These are phyloP conservation scores for Acleris sparsana DNA, from an alignment of 2,888 invertebrate genomes.

Conservation along the genomic window DNA sequence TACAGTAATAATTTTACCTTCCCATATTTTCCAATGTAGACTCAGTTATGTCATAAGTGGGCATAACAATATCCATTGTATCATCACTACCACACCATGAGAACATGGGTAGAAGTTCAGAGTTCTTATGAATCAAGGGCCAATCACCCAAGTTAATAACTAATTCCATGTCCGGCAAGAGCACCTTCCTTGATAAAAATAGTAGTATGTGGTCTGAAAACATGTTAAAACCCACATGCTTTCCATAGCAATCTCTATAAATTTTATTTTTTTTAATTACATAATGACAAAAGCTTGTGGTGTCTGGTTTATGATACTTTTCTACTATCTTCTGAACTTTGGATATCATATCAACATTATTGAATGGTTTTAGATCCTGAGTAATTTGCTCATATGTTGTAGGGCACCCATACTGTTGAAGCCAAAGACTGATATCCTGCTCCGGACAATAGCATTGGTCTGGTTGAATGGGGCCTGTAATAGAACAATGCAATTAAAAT, in stretches of 20 bases:
- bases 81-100: conserved; percentile 98
- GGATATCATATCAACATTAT: conserved; percentile 87
- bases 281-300: conserved; percentile 95
- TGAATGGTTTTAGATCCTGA: conserved; percentile 87
- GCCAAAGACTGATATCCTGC: conserved; percentile 85
- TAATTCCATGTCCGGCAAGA: conserved; percentile 94
- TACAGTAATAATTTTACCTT: conserved; percentile 79
- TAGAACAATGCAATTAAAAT: not conserved
- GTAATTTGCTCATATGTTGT: conserved; percentile 87
- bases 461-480: conserved; percentile 87
- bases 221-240: conserved; percentile 97
- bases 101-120: conserved; percentile 90
- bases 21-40: conserved; percentile 97
- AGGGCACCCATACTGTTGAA: conserved; percentile 86
- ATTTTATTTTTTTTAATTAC: conserved; percentile 91
- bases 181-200: conserved; percentile 91
- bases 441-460: conserved; percentile 94
- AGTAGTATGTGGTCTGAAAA: conserved; percentile 95
- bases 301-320: conserved; percentile 90
- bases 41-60: conserved; percentile 97
- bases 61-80: conserved; percentile 94
- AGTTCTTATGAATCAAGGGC: conserved; percentile 88
- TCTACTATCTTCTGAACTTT: conserved; percentile 86
- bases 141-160: conserved; percentile 97
- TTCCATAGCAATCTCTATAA: conserved; percentile 95